phyloP scores from a whole-genome alignment of 2,888 invertebrate species.

The Leptinotarsa rubiginosa region DNA sequence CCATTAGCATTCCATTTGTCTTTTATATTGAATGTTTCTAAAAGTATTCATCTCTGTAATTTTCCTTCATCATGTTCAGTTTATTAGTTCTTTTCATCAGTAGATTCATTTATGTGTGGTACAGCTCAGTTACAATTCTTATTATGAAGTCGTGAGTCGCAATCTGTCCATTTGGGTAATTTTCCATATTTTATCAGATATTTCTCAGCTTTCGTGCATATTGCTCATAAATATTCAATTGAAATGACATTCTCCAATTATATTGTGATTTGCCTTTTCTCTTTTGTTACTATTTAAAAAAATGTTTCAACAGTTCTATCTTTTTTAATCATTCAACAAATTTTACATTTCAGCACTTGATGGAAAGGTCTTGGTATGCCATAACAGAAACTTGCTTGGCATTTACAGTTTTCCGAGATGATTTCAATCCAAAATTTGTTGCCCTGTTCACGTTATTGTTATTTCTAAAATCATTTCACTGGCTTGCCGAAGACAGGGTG shows the following conservation, averaged over 20 bases:
- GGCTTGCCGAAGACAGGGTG: constrained; percentile 98
- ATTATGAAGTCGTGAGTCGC: no score
- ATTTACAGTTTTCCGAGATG: constrained; percentile 98
- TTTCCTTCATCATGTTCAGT: background rate
- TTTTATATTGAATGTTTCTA: no score
- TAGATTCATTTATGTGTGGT: background rate
- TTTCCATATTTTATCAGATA: no score
- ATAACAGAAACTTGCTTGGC: constrained; percentile 99
- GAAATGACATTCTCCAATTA: no score
- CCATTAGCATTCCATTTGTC: background rate
- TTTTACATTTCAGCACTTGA: constrained; percentile 83
- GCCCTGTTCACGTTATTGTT: constrained; percentile 95
- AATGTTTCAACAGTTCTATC: background rate
- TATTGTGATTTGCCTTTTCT: no score
- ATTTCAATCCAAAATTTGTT: constrained; percentile 98
- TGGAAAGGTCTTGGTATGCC: constrained; percentile 99
- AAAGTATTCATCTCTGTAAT: background rate
- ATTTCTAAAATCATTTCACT: constrained; percentile 99
- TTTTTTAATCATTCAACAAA: background rate
- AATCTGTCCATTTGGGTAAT: no score
- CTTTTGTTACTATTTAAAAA: no score
- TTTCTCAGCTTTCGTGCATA: no score
- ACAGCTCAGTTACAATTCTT: background rate
- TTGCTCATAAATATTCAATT: no score
- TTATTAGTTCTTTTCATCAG: background rate